Evolutionary conservation across 1,140 invertebrate genomes (phyloP).

Genomic region (Heliconius hermathena): DNA sequence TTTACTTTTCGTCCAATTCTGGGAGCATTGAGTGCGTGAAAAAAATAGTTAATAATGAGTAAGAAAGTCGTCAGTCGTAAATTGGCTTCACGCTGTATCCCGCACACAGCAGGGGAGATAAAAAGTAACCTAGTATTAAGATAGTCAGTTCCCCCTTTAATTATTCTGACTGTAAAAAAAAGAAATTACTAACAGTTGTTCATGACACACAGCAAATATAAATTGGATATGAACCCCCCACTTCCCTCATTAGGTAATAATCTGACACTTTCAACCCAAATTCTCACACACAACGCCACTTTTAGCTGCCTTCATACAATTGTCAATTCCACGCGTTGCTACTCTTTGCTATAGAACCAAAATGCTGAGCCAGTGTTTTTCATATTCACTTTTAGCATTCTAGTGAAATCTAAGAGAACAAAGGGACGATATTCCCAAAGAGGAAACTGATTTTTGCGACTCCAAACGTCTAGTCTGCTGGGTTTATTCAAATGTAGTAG

Average conservation of each 20-base stretch:
- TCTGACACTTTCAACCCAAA: neutral
- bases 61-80: no score
- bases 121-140: no score
- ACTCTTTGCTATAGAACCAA: neutral
- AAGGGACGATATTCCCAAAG: conserved; percentile 25
- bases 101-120: no score
- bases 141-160: no score
- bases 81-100: no score
- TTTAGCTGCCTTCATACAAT: neutral
- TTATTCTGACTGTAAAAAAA: no score
- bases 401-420: conserved; percentile 33
- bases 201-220: no score
- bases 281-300: neutral
- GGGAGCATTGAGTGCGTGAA: no score
- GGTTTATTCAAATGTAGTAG: conserved; percentile 25
- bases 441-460: conserved; percentile 31
- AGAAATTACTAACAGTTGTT: no score
- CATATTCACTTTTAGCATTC: conserved; percentile 37
- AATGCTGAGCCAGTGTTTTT: conserved; percentile 34
- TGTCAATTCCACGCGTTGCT: conserved; percentile 9
- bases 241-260: neutral
- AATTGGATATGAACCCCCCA: no score
- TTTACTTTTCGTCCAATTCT: no score
- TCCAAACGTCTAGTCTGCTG: conserved; percentile 24
- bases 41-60: no score